Base-by-base conservation (phyloP, 2,888 invertebrate species). In the Drosophila phalerata region DNA sequence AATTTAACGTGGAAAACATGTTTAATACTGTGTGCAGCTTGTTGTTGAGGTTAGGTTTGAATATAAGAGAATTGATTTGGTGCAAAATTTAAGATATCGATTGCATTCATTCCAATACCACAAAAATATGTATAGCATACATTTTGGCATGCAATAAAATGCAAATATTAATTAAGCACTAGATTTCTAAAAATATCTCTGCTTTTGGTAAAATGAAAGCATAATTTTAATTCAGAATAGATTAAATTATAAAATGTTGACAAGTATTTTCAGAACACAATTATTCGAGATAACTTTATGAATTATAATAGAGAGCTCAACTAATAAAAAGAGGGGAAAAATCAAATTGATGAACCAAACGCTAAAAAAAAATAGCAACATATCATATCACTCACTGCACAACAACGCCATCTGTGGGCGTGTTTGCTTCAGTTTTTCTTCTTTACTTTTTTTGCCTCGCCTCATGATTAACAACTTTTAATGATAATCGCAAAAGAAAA, bases 381-480 rank as follows among this genome's bases (percentile, higher is more conserved):
- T 13, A 25, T 17, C 51, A 37, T 61, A 45, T 52, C 51, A 22
- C 40, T 42, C 22, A 30, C 13, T 8, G 49, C 49, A 47, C 53
- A 62, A 28, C 4, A 55, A 55, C 55, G 48, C 48, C 47, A 63
- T 63, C 40, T 63, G 55, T 64, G 49, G 56, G 56, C 56, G 56
- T 40, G 5, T 40, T 30, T 5, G 2, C 28, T 15, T 5, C 11
- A 15, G 11, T 48, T 25, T 42, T 49, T n/a, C 8, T 4, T 38
- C 8, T 17, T 38, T n/a, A n/a, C n/a, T n/a, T n/a, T n/a, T 34
- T 19, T 30, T 25, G 40, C 15, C 10, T 11, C 49, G 11, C 10
- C 34, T 38, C 45, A 60, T 65, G 60, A 65, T 65, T 60, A 69
- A 51, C 63, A 69, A 57, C 48, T 61, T 61, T 61, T 38, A 60